phyloP scores from a whole-genome alignment of 2,113 vertebrate genomes.

The Clinocottus analis region DNA sequence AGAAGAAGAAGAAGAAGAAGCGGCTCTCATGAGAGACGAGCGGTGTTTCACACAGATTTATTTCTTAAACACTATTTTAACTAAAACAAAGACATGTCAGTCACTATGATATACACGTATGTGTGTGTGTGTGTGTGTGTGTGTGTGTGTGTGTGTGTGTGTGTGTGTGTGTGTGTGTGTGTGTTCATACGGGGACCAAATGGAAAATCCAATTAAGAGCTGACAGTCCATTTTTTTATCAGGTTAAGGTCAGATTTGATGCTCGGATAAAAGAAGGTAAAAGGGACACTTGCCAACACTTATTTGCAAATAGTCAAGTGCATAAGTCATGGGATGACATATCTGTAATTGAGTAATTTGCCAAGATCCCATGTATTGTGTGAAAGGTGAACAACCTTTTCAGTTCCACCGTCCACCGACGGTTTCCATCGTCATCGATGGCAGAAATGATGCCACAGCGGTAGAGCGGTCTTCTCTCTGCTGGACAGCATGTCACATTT shows the following conservation, averaged over 20 bases:
- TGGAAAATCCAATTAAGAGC: neutral
- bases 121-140: neutral
- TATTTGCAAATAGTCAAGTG: neutral
- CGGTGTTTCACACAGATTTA: slow-evolving; percentile 21
- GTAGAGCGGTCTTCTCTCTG: neutral
- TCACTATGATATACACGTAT: neutral
- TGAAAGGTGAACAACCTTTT: neutral
- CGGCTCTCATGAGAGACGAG: slow-evolving; percentile 29
- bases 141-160: neutral
- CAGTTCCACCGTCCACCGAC: neutral
- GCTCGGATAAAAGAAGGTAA: neutral
- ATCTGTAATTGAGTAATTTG: neutral
- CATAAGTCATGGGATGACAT: slow-evolving; percentile 4
- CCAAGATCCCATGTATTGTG: slow-evolving; percentile 5
- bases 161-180: neutral
- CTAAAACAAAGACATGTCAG: slow-evolving; percentile 11
- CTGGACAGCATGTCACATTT: neutral
- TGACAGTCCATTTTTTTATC: neutral
- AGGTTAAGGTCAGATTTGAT: neutral
- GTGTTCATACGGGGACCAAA: neutral
- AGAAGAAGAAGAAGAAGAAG: too few relatives aligned
- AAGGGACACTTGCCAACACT: neutral
- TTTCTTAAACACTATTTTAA: slow-evolving; percentile 17
- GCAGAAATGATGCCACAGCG: neutral
- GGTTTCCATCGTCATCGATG: slow-evolving; percentile 1